Conservation (phyloP, 2,113 vertebrate species). For the Podilymbus podiceps region DNA sequence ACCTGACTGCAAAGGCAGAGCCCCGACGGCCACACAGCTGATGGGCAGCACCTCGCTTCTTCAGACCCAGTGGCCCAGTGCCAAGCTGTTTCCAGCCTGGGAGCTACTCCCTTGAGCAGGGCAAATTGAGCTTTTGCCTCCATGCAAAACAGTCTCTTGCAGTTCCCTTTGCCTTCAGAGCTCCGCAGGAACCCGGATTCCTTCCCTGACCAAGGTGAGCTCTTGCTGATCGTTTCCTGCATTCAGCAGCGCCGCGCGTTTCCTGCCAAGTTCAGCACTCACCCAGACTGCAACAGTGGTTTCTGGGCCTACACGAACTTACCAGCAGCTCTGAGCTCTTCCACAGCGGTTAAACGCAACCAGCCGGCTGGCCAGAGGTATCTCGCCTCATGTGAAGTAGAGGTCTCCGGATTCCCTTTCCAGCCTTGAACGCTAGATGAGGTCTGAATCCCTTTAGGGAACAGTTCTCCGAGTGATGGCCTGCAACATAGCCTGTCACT, state of each 20-base stretch:
- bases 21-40: background rate
- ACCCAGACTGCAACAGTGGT: background rate
- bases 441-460: background rate
- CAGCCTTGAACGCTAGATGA: background rate
- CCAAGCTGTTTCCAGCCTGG: background rate
- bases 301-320: background rate
- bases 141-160: background rate
- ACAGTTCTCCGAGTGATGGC: background rate
- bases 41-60: background rate
- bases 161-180: background rate
- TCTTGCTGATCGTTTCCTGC: background rate
- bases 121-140: background rate
- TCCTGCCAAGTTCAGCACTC: background rate
- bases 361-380: background rate
- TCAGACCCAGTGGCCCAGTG: background rate
- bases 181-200: background rate
- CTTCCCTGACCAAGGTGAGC: background rate
- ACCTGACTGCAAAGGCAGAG: background rate
- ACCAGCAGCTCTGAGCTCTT: background rate
- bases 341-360: background rate
- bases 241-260: accelerated
- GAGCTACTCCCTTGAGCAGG: background rate
- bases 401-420: background rate
- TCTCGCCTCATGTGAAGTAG: background rate
- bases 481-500: background rate